phyloP scores from a whole-genome alignment of 1,140 invertebrate species.

The Brachionus rubens region DNA sequence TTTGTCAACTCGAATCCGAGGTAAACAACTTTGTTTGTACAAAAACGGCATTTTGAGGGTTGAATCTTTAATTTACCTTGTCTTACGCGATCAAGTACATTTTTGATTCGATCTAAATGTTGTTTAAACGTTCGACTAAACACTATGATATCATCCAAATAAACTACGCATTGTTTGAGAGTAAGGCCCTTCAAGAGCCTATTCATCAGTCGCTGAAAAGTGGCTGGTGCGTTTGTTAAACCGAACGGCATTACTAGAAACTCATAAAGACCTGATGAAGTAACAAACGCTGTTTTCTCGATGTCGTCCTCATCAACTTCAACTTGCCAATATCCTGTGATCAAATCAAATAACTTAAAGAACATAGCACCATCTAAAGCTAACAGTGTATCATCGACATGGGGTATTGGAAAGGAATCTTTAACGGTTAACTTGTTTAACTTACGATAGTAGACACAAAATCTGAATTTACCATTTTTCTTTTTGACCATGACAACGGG shows the following conservation, averaged over 20 bases:
- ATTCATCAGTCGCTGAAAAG: not conserved
- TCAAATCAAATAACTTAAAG: not conserved
- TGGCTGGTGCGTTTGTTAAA: not conserved
- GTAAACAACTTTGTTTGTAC: slow-evolving; percentile 53
- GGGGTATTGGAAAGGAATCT: slow-evolving; percentile 45
- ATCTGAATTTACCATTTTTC: not conserved
- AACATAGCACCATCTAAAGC: not conserved
- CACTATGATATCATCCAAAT: slow-evolving; percentile 1
- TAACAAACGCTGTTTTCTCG: not conserved
- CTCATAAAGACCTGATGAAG: not conserved
- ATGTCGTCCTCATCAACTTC: not conserved
- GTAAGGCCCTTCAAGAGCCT: not conserved
- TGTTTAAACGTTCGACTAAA: not conserved
- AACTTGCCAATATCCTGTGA: not conserved
- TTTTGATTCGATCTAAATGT: not conserved
- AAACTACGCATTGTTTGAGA: not conserved
- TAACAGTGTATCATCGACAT: not conserved
- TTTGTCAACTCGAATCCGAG: slow-evolving; percentile 53
- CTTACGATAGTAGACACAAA: slow-evolving; percentile 5
- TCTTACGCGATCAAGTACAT: not conserved
- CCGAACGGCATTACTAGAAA: slow-evolving; percentile 28
- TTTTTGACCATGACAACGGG: slow-evolving; percentile 36
- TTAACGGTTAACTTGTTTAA: slow-evolving; percentile 48
- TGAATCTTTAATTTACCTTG: slow-evolving; percentile 58
- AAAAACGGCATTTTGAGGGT: slow-evolving; percentile 58